Percentiles rank a stretch among this genome's conserved stretches.
These are phyloP conservation scores for Pollenia griseotomentosa DNA, from an alignment of 2,888 invertebrate species.

Conservation along the genomic window DNA sequence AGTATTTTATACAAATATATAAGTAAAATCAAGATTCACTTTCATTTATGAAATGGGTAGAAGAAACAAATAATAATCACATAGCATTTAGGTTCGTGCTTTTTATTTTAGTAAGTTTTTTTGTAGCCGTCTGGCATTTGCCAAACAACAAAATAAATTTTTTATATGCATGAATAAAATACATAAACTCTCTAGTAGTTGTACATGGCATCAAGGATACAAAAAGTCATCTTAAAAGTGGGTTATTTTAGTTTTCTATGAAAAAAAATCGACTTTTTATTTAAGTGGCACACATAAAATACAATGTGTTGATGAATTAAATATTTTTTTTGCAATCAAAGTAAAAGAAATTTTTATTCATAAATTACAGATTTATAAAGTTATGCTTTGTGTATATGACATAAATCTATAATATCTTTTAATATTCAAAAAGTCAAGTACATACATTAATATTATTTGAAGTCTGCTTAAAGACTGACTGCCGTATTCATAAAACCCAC, in stretches of 20 bases:
- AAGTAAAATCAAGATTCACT: constrained; percentile 41
- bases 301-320: constrained; percentile 43
- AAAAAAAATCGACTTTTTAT: constrained; percentile 27
- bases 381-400: too few species aligned
- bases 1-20: constrained; percentile 22
- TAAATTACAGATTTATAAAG: neutral
- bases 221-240: constrained; percentile 57
- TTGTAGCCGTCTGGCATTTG: constrained; percentile 28
- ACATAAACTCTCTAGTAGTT: constrained; percentile 23
- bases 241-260: constrained; percentile 52
- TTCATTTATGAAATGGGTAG: constrained; percentile 17
- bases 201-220: constrained; percentile 47
- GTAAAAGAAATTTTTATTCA: neutral
- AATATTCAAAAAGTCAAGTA: too few species aligned
- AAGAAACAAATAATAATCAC: neutral
- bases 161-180: constrained; percentile 15
- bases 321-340: constrained; percentile 55
- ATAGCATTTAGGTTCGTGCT: constrained; percentile 35
- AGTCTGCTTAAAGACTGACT: too few species aligned
- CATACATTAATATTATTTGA: too few species aligned
- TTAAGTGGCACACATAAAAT: constrained; percentile 43
- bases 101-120: neutral
- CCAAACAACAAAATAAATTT: constrained; percentile 25
- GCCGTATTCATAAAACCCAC: too few species aligned
- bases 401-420: too few species aligned